These are phyloP conservation scores for Sclerurus mexicanus DNA, from an alignment of 2,113 vertebrate species.

Conservation along the genomic window DNA sequence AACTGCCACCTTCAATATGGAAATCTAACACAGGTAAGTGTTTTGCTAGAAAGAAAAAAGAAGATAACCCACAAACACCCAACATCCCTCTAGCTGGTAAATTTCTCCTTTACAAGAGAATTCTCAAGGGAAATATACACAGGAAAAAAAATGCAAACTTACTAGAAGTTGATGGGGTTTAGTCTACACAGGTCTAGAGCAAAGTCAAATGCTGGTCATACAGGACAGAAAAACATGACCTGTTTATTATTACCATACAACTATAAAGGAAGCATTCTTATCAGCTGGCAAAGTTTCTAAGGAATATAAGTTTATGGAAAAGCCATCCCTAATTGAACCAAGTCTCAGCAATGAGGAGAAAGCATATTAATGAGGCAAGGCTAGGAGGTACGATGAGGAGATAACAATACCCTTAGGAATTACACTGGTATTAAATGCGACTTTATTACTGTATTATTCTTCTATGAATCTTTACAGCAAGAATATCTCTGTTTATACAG, in stretches of 20 bases:
- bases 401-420: slow-evolving; percentile 62
- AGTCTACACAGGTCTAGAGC: background rate
- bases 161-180: background rate
- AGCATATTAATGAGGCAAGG: slow-evolving; percentile 64
- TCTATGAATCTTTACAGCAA: slow-evolving; percentile 38
- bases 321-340: slow-evolving; percentile 60
- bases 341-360: slow-evolving; percentile 54
- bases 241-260: slow-evolving; percentile 39
- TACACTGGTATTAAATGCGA: slow-evolving; percentile 2
- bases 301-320: slow-evolving; percentile 53
- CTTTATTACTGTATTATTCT: slow-evolving; percentile 44
- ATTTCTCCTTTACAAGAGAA: background rate
- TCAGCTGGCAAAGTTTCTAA: slow-evolving; percentile 64
- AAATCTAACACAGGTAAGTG: background rate
- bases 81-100: background rate
- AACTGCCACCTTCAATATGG: background rate
- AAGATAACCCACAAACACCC: background rate
- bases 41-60: background rate
- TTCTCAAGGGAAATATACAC: background rate
- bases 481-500: slow-evolving; percentile 45
- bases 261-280: slow-evolving; percentile 57
- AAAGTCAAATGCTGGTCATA: background rate
- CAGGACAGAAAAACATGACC: background rate
- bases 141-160: background rate
- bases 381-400: slow-evolving; percentile 46